Evolutionary conservation across 2,113 vertebrate species (phyloP), one percentile per base, ranked within the genome.

Genomic region (Lophius piscatorius): DNA sequence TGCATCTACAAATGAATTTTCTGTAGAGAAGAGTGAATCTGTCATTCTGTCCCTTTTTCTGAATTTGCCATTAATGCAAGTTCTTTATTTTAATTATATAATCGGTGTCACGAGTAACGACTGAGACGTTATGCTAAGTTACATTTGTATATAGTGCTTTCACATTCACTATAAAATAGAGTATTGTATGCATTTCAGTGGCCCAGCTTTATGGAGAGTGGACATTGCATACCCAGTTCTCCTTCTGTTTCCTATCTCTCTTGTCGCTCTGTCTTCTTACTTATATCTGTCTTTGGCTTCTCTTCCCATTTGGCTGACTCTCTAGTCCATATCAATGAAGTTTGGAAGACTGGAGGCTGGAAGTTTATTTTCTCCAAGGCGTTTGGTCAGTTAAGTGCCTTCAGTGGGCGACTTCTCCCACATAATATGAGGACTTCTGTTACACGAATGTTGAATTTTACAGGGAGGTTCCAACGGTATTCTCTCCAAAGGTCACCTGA

Each of bases 401-500:
- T 61, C 55, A 50, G 38, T 72, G 68, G 35, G 40, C 14, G 38
- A 54, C 48, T 35, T 54, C 63, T 44, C 42, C 40, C 40, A 66
- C 58, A 45, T 81, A 77, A 81, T 77, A 70, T 86, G 75, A 71
- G 42, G 14, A 39, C 35, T 20, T 56, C 66, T 70, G 61, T 60
- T 70, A 42, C 64, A 63, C 39, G 40, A 70, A 68, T 63, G 57
- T 70, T 44, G 29, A 44, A 49, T 83, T 78, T 78, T 7, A 80
- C 84, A 85, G 22, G 49, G 71, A 84, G 77, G 70, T 54, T 83
- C 34, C 29, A 17, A n/a, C 72, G 81, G 60, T 80, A 83, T 86
- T 86, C 87, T 66, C 60, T 74, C 51, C 35, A 85, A 87, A 87
- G 85, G 84, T 87, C 80, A 82, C 50, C 26, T 20, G 18, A 70